Evolutionary conservation across 2,113 vertebrate species (phyloP).

Genomic region (Gnathonemus echidnorhynchus): DNA sequence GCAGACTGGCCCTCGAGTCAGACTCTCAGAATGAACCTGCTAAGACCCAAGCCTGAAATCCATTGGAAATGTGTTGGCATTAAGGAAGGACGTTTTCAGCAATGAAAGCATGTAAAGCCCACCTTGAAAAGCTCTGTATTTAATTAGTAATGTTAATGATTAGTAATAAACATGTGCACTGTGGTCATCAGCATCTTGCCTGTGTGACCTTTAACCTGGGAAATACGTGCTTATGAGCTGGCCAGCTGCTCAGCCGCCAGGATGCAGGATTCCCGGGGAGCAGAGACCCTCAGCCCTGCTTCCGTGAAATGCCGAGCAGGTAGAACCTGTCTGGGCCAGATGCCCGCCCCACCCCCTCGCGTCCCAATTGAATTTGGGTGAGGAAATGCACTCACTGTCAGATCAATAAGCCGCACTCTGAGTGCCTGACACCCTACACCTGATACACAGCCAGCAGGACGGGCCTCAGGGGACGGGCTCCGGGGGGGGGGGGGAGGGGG

Average conservation of each 20-base stretch:
- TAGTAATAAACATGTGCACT: background rate
- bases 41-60: conserved; percentile 71
- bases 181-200: background rate
- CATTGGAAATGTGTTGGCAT: conserved; percentile 86
- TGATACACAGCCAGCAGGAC: conserved; percentile 59
- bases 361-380: conserved; percentile 66
- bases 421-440: conserved; percentile 71
- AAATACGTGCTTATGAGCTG: background rate
- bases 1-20: conserved; percentile 90
- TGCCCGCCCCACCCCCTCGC: conserved; percentile 32
- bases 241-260: background rate
- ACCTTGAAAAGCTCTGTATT: background rate
- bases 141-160: background rate
- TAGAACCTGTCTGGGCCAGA: conserved; percentile 55
- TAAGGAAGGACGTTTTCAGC: conserved; percentile 74
- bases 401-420: conserved; percentile 82
- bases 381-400: conserved; percentile 51
- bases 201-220: background rate
- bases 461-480: conserved; percentile 69
- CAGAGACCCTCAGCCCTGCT: conserved; percentile 25
- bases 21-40: conserved; percentile 62
- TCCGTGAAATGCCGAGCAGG: conserved; percentile 57
- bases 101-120: background rate
- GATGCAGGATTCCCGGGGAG: background rate
- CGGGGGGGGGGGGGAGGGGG: background rate